phyloP scores from a whole-genome alignment of 2,113 vertebrate genomes.

The Chaetodon auriga region DNA sequence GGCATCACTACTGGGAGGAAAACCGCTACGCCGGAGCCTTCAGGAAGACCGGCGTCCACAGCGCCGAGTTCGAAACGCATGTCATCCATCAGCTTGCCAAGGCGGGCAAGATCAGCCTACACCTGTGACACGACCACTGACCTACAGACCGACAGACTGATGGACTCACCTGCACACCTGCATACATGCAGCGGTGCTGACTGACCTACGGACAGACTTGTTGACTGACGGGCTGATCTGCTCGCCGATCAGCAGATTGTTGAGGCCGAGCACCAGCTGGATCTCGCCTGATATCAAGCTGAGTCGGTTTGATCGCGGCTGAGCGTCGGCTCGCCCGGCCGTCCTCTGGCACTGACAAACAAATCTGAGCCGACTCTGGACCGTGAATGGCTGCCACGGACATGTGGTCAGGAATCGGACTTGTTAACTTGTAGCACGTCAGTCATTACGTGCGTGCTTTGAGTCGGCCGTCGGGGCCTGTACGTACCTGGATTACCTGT shows the following conservation, averaged over 20 bases:
- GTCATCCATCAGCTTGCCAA: slow-evolving; percentile 77
- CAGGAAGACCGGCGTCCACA: slow-evolving; percentile 83
- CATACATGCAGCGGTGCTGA: neutral
- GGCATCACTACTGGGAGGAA: slow-evolving; percentile 90
- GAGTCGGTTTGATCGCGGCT: neutral
- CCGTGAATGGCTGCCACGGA: neutral
- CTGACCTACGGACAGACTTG: too few species aligned
- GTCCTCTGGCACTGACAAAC: slow-evolving; percentile 17
- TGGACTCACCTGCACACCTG: neutral
- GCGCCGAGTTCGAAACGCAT: slow-evolving; percentile 78
- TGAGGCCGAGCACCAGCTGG: neutral
- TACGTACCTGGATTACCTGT: slow-evolving; percentile 21
- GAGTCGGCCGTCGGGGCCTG: neutral
- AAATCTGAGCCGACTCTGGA: slow-evolving; percentile 10
- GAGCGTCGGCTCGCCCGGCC: neutral
- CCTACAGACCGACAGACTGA: neutral
- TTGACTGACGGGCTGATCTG: neutral
- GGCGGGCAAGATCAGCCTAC: slow-evolving; percentile 84
- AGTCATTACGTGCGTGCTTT: slow-evolving; percentile 17
- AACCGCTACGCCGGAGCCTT: slow-evolving; percentile 85
- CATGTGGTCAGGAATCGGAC: neutral
- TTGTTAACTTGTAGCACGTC: neutral
- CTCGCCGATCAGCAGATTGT: neutral
- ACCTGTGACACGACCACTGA: slow-evolving; percentile 50
- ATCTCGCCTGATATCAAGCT: neutral